Base-by-base conservation (phyloP, 2,888 invertebrate genomes). In the Synanthedon formicaeformis region DNA sequence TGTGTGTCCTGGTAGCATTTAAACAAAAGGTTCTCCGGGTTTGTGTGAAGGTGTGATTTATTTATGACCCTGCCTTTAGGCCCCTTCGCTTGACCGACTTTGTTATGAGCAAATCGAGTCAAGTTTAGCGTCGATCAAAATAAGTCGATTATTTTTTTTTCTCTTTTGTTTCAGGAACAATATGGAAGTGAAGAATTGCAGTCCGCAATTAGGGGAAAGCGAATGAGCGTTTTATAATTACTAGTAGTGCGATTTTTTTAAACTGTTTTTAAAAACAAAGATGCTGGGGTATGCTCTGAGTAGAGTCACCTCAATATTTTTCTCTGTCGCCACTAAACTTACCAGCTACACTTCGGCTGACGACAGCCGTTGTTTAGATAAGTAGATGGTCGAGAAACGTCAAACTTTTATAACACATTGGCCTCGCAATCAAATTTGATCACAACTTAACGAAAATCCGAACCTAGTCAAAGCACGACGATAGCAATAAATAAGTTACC, bases 41-140 rank as follows among this genome's bases (percentile, higher is more conserved):
- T 77, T 73, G 76, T 77, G 81, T 77, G 77, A 79, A 86, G 84
- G 86, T 84, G 86, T 84, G 87, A 86, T 86, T 86, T 87, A 86
- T 87, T 87, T 86, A 87, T 70, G 83, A 75, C 85, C 74, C 65
- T 69, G 72, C 76, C 75, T 75, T 72, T 67, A 78, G 73, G 78
- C 75, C 67, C 67, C 75, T 72, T 71, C 67, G 69, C 75, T 78
- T 81, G 78, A 76, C 81, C 78, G 76, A 74, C 70, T 78, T 74
- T 76, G 52, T 50, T 50, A n/a, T 14, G 2, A 50, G 10, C 12
- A 50, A 49, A 50, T 27, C 40, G 50, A 50, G 40, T 34, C 34
- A 40, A 50, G 13, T 27, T 12, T 50, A 14, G 18, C 10, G 18
- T 50, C 34, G 40, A 50, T 49, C 14, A 49, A 49, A 18, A 49